A percentile compares a stretch with the other conserved stretches of the same genome.
phyloP scores from a whole-genome alignment of 2,797 vertebrate genomes.

The Lepilemur septentrionalis region DNA sequence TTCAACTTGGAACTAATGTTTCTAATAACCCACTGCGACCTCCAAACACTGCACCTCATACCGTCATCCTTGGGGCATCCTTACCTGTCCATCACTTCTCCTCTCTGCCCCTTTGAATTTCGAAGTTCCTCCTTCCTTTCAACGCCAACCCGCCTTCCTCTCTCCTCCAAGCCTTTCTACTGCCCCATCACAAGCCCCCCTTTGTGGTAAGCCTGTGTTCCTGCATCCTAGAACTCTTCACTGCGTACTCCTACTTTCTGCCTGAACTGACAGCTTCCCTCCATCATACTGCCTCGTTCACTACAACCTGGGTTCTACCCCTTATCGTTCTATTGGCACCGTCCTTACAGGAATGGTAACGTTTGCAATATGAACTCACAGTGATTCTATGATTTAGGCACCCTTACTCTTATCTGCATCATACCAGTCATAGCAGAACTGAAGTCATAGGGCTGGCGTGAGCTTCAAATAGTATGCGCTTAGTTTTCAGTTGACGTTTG shows the following conservation, averaged over 20 bases:
- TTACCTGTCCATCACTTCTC: background rate
- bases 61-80: background rate
- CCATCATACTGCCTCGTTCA: background rate
- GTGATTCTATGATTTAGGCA: background rate
- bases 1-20: background rate
- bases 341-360: background rate
- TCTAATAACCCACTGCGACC: background rate
- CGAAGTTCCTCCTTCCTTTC: background rate
- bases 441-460: background rate
- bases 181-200: background rate
- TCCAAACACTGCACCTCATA: background rate
- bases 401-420: background rate
- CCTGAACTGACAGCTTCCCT: background rate
- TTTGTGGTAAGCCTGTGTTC: background rate
- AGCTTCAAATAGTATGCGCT: background rate
- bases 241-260: background rate
- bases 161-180: background rate
- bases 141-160: background rate
- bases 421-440: background rate
- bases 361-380: background rate
- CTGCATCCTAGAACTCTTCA: background rate
- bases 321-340: background rate
- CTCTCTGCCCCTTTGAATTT: background rate
- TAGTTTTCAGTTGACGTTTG: background rate
- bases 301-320: background rate